Base-by-base conservation (phyloP, 2,888 invertebrate genomes). In the Pasiphila rectangulata region DNA sequence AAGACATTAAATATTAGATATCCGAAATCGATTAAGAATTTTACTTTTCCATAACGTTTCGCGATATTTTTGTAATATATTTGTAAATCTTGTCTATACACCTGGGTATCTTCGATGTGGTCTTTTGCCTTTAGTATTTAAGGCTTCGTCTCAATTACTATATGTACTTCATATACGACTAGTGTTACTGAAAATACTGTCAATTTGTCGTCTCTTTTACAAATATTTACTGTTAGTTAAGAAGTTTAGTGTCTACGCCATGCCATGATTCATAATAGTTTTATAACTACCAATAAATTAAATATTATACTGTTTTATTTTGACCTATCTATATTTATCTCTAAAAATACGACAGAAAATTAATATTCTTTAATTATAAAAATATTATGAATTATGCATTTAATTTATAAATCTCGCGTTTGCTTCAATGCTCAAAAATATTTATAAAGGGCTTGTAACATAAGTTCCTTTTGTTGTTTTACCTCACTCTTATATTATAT, bases 141-240 rank as follows among this genome's bases (percentile, higher is more conserved):
- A 79, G 76, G 81, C 82, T 83, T 83, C 55, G 68, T 80, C 77
- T 83, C 83, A 81, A 83, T 81, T 80, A 83, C 58, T 77, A 76
- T 65, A 61, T 72, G 58, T 72, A 73, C 70, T 73, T 66, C 63
- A 72, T 75, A 75, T 73, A 75, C 73, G 71, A 78, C 70, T 84
- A 84, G 75, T 74, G 49, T 79, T 67, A 83, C 68, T 75, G 73
- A 65, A 75, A 85, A 83, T 75, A 77, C 86, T 83, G 87, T 87
- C 87, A 87, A 87, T 86, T 87, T 79, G 66, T 77, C 76, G 76
- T 83, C 80, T 83, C 78, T 67, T 76, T 75, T 76, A 79, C 60
- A 68, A 75, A 67, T 80, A 73, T 74, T 65, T 71, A 72, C 71
- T 72, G 67, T 71, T 73, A 75, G 69, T 56, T 72, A 68, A 69